phyloP scores from a whole-genome alignment of 2,888 invertebrate species.

The Agriotes lineatus region DNA sequence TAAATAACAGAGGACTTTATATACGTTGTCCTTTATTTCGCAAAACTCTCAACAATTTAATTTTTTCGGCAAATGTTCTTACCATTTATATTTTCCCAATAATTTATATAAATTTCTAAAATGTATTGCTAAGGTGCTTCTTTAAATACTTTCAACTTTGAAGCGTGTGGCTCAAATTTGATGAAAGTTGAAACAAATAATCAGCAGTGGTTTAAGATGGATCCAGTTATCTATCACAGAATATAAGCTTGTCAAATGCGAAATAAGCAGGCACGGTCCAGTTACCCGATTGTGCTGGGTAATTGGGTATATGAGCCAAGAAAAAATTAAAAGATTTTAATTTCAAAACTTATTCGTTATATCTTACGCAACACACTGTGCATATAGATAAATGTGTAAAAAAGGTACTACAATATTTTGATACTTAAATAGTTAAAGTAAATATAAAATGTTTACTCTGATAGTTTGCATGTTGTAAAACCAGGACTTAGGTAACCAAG shows the following conservation, averaged over 20 bases:
- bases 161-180: not conserved
- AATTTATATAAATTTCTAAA: not conserved
- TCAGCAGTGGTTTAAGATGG: not conserved
- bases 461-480: not conserved
- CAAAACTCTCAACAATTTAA: not conserved
- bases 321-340: not conserved
- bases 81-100: not conserved
- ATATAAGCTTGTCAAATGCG: not conserved
- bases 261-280: not conserved
- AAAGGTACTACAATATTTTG: not conserved
- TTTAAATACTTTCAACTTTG: not conserved
- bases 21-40: not conserved
- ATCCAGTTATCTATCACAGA: not conserved
- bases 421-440: not conserved
- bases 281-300: slow-evolving; percentile 1
- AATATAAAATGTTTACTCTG: not conserved
- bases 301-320: not conserved
- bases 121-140: not conserved
- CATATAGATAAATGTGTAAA: not conserved
- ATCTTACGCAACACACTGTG: not conserved
- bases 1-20: not conserved
- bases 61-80: not conserved
- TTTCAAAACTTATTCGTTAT: not conserved
- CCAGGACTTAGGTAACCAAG: not conserved
- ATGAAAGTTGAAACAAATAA: not conserved